Conservation (phyloP, 2,888 invertebrate genomes). For the Pilophorus perplexus region DNA sequence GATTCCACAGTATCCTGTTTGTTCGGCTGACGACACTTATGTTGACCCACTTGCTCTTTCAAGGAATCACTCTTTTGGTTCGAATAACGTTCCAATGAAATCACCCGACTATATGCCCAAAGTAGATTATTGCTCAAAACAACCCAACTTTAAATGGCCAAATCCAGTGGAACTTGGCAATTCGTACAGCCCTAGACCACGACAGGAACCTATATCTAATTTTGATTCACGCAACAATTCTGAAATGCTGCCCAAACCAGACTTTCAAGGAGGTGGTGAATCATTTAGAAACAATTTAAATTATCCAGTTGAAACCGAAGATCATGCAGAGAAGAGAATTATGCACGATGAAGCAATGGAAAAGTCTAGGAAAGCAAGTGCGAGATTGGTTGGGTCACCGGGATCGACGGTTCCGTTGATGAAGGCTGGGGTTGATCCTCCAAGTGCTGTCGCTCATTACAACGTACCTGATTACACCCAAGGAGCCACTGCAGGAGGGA, state of each 20-base stretch:
- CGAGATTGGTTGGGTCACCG: conserved; percentile 4
- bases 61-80: neutral
- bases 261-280: neutral
- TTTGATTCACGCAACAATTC: too few relatives aligned
- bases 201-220: too few relatives aligned
- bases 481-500: conserved; percentile 4
- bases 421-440: conserved; percentile 11
- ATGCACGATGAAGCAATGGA: conserved; percentile 7
- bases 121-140: conserved; percentile 14
- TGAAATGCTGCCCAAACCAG: neutral
- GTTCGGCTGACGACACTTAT: too few relatives aligned
- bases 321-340: neutral
- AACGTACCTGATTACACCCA: conserved; percentile 33
- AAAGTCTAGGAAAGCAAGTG: neutral
- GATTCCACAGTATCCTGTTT: neutral
- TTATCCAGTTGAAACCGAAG: conserved; percentile 14
- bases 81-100: neutral
- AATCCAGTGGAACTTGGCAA: neutral
- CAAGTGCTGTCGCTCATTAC: conserved; percentile 10
- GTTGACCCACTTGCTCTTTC: neutral
- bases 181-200: neutral
- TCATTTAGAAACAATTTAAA: neutral
- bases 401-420: conserved; percentile 20
- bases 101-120: conserved; percentile 1
- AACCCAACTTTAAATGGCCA: conserved; percentile 22